Conservation (phyloP, 2,888 invertebrate species). For the Ophraella communa region DNA sequence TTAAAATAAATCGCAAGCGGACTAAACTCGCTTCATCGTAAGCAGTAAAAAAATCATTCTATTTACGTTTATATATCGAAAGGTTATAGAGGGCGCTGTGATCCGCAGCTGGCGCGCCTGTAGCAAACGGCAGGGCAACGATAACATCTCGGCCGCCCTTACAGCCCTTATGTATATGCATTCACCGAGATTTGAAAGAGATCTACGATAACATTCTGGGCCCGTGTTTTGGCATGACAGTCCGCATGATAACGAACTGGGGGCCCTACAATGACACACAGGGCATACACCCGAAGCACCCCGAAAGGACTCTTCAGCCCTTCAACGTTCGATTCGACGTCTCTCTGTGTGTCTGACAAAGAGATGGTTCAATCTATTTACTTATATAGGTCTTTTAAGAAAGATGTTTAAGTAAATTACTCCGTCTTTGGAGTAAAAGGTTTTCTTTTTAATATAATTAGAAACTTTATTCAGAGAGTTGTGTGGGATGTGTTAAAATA, state of each 20-base stretch:
- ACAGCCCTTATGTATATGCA: slow-evolving; percentile 57
- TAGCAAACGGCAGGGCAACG: slow-evolving; percentile 51
- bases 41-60: slow-evolving; percentile 2
- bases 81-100: slow-evolving; percentile 29
- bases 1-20: not conserved
- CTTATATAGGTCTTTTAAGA: slow-evolving; percentile 28
- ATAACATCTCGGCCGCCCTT: slow-evolving; percentile 58
- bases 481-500: no score
- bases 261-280: slow-evolving; percentile 51
- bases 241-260: slow-evolving; percentile 59
- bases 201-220: slow-evolving; percentile 62
- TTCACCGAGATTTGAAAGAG: slow-evolving; percentile 63
- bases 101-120: slow-evolving; percentile 58
- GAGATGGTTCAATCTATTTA: slow-evolving; percentile 38
- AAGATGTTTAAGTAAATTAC: slow-evolving; percentile 36
- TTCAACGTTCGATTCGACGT: slow-evolving; percentile 29
- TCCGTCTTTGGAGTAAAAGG: not conserved
- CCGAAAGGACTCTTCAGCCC: slow-evolving; percentile 48
- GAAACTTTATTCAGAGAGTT: not conserved
- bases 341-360: slow-evolving; percentile 32
- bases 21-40: not conserved
- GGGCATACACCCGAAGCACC: slow-evolving; percentile 18
- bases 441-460: not conserved
- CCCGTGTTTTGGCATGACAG: slow-evolving; percentile 63
- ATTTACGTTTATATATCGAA: slow-evolving; percentile 10